Evolutionary conservation across 2,888 invertebrate species (phyloP), one percentile per base, ranked within the genome.

Genomic region (Euphydryas editha): DNA sequence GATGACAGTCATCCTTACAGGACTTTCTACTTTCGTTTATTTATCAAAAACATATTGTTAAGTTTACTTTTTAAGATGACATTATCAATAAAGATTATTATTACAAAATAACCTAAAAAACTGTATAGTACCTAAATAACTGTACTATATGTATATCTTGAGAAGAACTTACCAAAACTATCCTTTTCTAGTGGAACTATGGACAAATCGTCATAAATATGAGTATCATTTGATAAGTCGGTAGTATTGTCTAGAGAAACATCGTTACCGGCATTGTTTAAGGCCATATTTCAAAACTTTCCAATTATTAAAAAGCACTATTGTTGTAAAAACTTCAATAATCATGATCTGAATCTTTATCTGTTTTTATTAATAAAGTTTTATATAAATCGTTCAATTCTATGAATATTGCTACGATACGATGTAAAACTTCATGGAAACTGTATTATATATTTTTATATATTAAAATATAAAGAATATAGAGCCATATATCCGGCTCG

Each of bases 141-240:
- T n/a, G n/a, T n/a, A n/a, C n/a, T n/a, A n/a, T n/a, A 44, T 44
- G n/a, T 15, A 21, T 21, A 47, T 57, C 15, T 11, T 55, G 30
- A 58, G 18, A 15, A 5, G 7, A 24, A 76, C 95, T 94, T 93
- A 97, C 97, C 97, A 93, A 97, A 97, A 88, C 96, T 97, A 87
- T 97, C 97, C 88, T 96, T 97, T 86, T 96, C 95, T 81, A 98
- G 96, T 62, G 98, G 97, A 88, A 98, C 95, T 80, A 97, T 96
- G 72, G 96, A 96, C 69, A 97, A 94, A 92, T 97, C 97, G 68
- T 92, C 92, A 37, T 83, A 81, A 70, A 83, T 80, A 76, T 85
- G 79, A 60, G 78, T 80, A 65, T 90, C 90, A 65, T 86, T 85
- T 42, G 77, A 68, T 66, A 77, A 69, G 61, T 82, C 82, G 68